Base-by-base conservation (phyloP, 1,140 invertebrate genomes). In the Tetraneura akinire region DNA sequence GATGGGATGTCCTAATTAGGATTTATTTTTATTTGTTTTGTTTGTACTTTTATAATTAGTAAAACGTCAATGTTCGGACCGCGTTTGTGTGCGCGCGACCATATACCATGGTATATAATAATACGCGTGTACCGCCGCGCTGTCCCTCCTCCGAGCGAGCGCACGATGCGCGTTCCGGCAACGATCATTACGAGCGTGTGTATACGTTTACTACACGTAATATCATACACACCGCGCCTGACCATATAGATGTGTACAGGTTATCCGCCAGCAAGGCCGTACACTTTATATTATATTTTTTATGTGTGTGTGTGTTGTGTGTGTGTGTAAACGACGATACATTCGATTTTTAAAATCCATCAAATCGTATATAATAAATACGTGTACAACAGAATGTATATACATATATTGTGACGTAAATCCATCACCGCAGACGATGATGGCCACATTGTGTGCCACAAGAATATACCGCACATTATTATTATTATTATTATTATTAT, bases 1-100 rank as follows among this genome's bases (percentile, higher is more conserved):
- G 9, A 55, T 60, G 74, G 74, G 53, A 60, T 62, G 74, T 78
- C 74, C 74, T 78, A 78, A 78, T 78, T 78, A 78, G 74, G 74
- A 78, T 78, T 78, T 76, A 16, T 62, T 62, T 37, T 37, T 37
- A 4, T 37, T 37, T 37, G 8, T 37, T 37, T 37, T 37, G 3
- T 4, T 37, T 37, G 3, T 37, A 4, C 8, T 8, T 37, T 78
- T 78, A 60, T 78, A 78, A 78, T 78, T 78, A 78, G 74, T 78
- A 78, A 78, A 78, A 78, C 74, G 53, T 78, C 74, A 55, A 78
- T 78, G 74, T 60, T 45, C 53, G 9, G 29, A 51, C 68, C 68
- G 14, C 68, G 68, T 29, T 23, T 10, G 42, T 47, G 10, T 21
- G 64, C 13, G 62, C 64, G 11, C 11, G 64, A 11, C 8, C 10